A percentile compares a stretch with the other conserved stretches of the same genome.
These are phyloP conservation scores for Lithophane semibrunnea DNA, from an alignment of 2,888 invertebrate species.

Conservation along the genomic window DNA sequence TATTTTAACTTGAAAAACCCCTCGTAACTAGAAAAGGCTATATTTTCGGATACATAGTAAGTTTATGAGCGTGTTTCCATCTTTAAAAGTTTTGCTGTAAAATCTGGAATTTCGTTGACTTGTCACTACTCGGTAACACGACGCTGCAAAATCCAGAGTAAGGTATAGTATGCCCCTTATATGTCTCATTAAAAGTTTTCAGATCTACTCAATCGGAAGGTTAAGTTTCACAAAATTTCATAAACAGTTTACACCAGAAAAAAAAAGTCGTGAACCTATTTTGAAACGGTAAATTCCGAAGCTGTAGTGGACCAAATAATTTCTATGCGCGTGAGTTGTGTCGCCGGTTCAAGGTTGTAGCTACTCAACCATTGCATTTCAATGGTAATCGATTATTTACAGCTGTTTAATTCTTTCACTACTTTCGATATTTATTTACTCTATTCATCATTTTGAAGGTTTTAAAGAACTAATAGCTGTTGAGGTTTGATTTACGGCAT, in stretches of 20 bases:
- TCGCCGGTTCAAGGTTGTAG: slow-evolving; percentile 70
- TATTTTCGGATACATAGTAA: not conserved
- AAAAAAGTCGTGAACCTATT: slow-evolving; percentile 23
- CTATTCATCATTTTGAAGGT: slow-evolving; percentile 9
- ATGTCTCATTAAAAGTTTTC: not conserved
- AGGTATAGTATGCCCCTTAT: not conserved
- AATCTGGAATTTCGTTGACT: not conserved
- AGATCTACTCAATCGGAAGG: slow-evolving; percentile 3
- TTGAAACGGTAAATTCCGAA: slow-evolving; percentile 49
- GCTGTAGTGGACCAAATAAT: slow-evolving; percentile 42
- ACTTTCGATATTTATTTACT: slow-evolving; percentile 33
- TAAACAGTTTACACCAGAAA: slow-evolving; percentile 26
- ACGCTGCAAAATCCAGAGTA: too few relatives aligned
- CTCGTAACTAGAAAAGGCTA: not conserved
- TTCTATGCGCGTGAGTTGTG: slow-evolving; percentile 62
- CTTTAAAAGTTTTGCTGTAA: not conserved
- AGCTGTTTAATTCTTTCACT: slow-evolving; percentile 16
- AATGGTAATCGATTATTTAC: slow-evolving; percentile 34
- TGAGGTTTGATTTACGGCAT: not conserved
- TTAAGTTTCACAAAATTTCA: slow-evolving; percentile 20
- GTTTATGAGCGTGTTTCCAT: not conserved
- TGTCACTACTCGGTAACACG: not conserved
- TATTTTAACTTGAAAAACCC: not conserved
- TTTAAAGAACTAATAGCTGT: not conserved
- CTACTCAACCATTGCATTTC: slow-evolving; percentile 69